These are phyloP conservation scores for Pyrgilauda ruficollis DNA, from an alignment of 2,113 vertebrate genomes.

Conservation along the genomic window DNA sequence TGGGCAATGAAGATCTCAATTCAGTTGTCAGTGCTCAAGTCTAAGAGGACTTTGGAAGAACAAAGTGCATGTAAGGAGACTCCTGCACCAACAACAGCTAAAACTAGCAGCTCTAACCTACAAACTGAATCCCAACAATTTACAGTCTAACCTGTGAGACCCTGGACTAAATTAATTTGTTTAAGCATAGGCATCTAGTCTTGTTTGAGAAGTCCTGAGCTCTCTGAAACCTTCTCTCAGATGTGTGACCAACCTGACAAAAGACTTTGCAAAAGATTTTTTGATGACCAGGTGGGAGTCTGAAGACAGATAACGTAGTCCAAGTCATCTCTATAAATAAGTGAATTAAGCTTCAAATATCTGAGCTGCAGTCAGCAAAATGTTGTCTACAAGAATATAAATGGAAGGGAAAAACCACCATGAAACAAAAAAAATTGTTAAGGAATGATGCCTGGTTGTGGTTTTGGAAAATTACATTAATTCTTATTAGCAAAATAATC, in stretches of 20 bases:
- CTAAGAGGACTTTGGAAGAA: neutral
- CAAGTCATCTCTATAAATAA: neutral
- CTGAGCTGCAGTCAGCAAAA: neutral
- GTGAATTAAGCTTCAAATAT: neutral
- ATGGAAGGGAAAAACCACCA: neutral
- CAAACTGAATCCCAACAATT: neutral
- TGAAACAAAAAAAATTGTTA: neutral
- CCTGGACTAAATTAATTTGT: neutral
- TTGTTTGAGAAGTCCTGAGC: neutral
- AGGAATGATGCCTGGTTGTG: neutral
- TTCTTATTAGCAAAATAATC: neutral
- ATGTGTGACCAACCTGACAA: accelerated
- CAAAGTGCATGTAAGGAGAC: neutral
- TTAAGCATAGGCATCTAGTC: neutral
- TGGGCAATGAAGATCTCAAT: neutral
- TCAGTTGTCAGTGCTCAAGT: neutral
- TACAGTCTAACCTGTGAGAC: neutral
- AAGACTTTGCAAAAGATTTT: neutral
- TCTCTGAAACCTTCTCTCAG: neutral
- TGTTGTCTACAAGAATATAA: neutral
- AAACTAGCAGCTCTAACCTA: neutral
- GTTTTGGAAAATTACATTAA: neutral
- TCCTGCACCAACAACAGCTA: neutral
- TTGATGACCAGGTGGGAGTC: neutral
- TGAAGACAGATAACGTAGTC: neutral